Evolutionary conservation across 2,888 invertebrate genomes (phyloP).

Genomic region (Mechanitis messenoides): DNA sequence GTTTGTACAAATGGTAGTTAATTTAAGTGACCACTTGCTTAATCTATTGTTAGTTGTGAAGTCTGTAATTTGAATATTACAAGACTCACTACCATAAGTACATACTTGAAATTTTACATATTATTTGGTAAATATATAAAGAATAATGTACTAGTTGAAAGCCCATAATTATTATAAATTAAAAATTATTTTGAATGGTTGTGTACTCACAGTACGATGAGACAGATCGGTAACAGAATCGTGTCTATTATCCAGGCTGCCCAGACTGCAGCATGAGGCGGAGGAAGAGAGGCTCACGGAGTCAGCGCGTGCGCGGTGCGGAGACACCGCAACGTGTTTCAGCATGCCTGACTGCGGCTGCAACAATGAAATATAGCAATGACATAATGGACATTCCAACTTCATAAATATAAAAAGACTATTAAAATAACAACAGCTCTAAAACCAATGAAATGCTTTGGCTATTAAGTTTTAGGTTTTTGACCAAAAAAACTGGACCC

Average conservation of each 20-base stretch:
- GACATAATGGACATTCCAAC: too few species aligned
- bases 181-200: too few species aligned
- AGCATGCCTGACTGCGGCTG: slow-evolving; percentile 77
- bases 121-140: too few species aligned
- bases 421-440: too few species aligned
- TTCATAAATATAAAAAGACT: too few species aligned
- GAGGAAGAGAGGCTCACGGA: slow-evolving; percentile 88
- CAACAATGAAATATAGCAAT: neutral
- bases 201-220: slow-evolving; percentile 59
- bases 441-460: neutral
- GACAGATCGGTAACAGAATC: slow-evolving; percentile 67
- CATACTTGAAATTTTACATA: too few species aligned
- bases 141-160: too few species aligned
- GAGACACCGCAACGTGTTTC: slow-evolving; percentile 94
- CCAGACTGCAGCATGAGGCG: slow-evolving; percentile 81
- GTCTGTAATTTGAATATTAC: neutral
- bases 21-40: slow-evolving; percentile 12
- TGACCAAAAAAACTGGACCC: neutral
- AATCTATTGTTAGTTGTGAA: slow-evolving; percentile 11
- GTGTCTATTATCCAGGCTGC: slow-evolving; percentile 81
- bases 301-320: slow-evolving; percentile 86
- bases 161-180: too few species aligned
- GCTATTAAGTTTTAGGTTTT: neutral
- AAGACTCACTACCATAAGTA: neutral
- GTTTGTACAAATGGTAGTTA: slow-evolving; percentile 13